These are phyloP conservation scores for Manis pentadactyla DNA, from an alignment of 2,797 vertebrate genomes.

Conservation along the genomic window DNA sequence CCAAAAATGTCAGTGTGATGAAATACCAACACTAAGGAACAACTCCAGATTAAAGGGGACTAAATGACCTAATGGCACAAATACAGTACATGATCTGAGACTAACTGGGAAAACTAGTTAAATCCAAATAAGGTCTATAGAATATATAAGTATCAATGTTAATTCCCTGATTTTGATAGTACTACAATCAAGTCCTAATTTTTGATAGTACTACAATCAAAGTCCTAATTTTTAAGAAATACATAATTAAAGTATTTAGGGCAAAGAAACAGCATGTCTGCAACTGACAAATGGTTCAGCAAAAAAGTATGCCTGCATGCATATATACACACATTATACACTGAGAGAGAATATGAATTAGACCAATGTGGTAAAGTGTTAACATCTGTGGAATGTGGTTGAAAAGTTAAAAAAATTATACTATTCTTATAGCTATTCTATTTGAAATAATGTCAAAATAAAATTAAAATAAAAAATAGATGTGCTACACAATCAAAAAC, in stretches of 20 bases:
- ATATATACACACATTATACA: neutral
- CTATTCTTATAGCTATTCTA: neutral
- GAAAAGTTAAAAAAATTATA: neutral
- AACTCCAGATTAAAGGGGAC: neutral
- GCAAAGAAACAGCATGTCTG: neutral
- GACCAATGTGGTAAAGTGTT: neutral
- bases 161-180: conserved; percentile 22
- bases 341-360: neutral
- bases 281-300: neutral
- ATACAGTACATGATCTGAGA: neutral
- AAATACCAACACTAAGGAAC: neutral
- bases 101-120: conserved; percentile 8
- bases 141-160: neutral
- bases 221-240: neutral
- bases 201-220: neutral
- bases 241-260: neutral
- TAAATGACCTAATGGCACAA: neutral
- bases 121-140: neutral
- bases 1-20: neutral
- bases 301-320: neutral
- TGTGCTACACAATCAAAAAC: neutral
- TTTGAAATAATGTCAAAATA: conserved; percentile 14
- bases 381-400: neutral
- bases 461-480: neutral
- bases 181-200: neutral